phyloP scores from a whole-genome alignment of 2,888 invertebrate genomes.

The Pyrgus malvae region DNA sequence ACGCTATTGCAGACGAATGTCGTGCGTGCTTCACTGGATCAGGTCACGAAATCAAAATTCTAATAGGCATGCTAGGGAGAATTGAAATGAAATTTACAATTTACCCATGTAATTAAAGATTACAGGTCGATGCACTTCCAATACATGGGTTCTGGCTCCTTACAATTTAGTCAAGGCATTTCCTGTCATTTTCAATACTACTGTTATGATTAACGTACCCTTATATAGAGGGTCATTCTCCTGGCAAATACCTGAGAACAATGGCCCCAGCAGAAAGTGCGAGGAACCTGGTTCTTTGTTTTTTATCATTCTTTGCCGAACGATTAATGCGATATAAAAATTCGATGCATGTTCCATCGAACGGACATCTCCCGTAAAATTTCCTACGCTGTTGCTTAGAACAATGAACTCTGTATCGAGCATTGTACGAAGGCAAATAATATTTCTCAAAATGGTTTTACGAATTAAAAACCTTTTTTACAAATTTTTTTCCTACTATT shows the following conservation, averaged over 20 bases:
- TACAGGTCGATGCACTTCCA: constrained; percentile 49
- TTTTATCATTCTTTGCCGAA: constrained; percentile 49
- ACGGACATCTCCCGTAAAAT: constrained; percentile 70
- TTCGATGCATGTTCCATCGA: constrained; percentile 61
- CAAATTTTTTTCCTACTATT: not conserved
- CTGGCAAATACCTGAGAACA: constrained; percentile 59
- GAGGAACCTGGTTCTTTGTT: constrained; percentile 69
- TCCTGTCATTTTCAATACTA: constrained; percentile 60
- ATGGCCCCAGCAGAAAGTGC: constrained; percentile 65
- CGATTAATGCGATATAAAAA: constrained; percentile 73
- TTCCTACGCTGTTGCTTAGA: constrained; percentile 57
- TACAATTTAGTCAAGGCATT: constrained; percentile 42
- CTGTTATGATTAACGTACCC: constrained; percentile 64
- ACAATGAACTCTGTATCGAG: constrained; percentile 61
- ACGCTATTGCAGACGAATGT: constrained; percentile 51
- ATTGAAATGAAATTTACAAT: not conserved
- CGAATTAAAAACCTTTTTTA: constrained; percentile 22
- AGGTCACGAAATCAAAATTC: constrained; percentile 53
- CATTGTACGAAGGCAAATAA: constrained; percentile 1
- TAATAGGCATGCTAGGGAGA: not conserved
- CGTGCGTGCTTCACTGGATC: constrained; percentile 48
- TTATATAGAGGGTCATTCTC: constrained; percentile 72
- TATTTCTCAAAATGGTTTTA: constrained; percentile 23
- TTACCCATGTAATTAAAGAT: constrained; percentile 25
- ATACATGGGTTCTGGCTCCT: constrained; percentile 31